These are phyloP conservation scores for Lithophane leautieri DNA, from an alignment of 2,888 invertebrate genomes.

Conservation along the genomic window DNA sequence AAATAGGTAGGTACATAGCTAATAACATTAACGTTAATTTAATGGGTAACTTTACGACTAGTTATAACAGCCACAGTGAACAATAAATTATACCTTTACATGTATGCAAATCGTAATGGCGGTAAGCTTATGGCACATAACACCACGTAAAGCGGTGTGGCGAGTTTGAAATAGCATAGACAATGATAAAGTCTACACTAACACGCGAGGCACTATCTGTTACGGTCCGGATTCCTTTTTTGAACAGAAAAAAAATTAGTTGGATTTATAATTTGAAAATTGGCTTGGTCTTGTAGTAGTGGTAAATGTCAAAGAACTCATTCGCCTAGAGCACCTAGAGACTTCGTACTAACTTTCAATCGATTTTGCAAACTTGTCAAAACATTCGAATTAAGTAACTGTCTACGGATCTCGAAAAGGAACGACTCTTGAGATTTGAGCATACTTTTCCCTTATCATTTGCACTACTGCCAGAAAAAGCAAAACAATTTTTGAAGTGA, in stretches of 20 bases:
- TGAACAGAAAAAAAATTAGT: neutral
- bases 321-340: conserved; percentile 8
- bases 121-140: conserved; percentile 58
- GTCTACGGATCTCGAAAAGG: conserved; percentile 10
- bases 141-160: conserved; percentile 61
- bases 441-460: no score
- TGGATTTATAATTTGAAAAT: conserved; percentile 22
- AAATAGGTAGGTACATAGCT: conserved; percentile 30
- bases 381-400: conserved; percentile 10
- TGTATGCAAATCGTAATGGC: conserved; percentile 63
- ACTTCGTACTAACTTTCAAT: conserved; percentile 26
- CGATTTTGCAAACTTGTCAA: conserved; percentile 37
- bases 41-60: conserved; percentile 50
- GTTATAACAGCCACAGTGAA: conserved; percentile 41
- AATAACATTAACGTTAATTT: conserved; percentile 43
- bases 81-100: conserved; percentile 59
- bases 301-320: conserved; percentile 32
- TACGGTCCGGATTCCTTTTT: conserved; percentile 27
- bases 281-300: neutral
- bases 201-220: conserved; percentile 68
- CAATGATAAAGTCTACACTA: conserved; percentile 60
- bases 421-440: conserved; percentile 44
- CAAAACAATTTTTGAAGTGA: no score
- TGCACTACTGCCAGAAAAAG: neutral
- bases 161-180: conserved; percentile 58